Conservation (phyloP, 2,113 vertebrate genomes). For the Irena cyanogastra region DNA sequence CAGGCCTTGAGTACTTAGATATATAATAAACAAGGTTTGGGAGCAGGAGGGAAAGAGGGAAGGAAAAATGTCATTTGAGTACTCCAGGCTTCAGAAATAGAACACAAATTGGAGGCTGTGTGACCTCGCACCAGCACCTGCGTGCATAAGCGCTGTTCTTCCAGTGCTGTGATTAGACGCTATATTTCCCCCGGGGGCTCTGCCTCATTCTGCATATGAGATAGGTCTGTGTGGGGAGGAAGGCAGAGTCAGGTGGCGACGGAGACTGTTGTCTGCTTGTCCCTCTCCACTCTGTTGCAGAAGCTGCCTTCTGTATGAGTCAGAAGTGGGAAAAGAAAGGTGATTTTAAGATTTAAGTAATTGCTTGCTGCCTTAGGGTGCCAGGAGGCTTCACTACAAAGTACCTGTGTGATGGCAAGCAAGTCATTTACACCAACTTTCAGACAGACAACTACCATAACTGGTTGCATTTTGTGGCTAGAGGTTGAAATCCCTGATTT, state of each 20-base stretch:
- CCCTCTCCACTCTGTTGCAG: neutral
- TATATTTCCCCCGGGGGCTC: constrained; percentile 25
- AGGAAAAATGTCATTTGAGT: constrained; percentile 12
- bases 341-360: neutral
- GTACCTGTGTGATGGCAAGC: neutral
- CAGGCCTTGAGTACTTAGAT: neutral
- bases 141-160: neutral
- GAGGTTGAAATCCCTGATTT: neutral
- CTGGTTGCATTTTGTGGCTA: neutral
- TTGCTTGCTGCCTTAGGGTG: neutral
- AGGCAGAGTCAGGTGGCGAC: neutral
- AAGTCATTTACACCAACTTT: neutral
- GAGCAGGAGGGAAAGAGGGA: neutral
- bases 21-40: constrained; percentile 5
- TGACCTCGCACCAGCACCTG: constrained; percentile 19
- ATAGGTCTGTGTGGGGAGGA: neutral
- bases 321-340: neutral
- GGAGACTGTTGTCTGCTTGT: neutral
- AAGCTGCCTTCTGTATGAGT: constrained; percentile 9
- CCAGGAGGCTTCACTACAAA: neutral
- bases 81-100: constrained; percentile 48
- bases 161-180: constrained; percentile 28
- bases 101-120: constrained; percentile 22
- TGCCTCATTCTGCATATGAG: neutral
- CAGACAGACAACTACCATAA: neutral